Percentiles rank a stretch among this genome's conserved stretches.
phyloP scores from a whole-genome alignment of 2,888 invertebrate species.

The Mylabris sibirica region DNA sequence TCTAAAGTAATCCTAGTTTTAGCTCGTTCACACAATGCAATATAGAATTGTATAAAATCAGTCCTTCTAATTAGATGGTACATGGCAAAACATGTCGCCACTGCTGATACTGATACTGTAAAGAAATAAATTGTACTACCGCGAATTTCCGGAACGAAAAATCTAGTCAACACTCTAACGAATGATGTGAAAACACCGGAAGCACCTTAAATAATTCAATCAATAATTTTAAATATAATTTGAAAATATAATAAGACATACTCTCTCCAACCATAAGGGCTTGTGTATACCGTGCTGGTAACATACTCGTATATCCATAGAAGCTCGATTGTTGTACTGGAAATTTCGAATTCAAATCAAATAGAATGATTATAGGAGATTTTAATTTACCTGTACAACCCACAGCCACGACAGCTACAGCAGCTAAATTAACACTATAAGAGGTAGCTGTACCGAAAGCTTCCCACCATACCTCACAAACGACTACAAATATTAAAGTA shows the following conservation, averaged over 20 bases:
- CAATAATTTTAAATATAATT: too few relatives aligned
- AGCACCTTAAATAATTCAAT: slow-evolving; percentile 68
- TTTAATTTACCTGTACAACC: slow-evolving; percentile 76
- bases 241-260: slow-evolving; percentile 56
- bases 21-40: slow-evolving; percentile 76
- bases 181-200: slow-evolving; percentile 88
- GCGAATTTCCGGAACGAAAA: slow-evolving; percentile 76
- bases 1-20: slow-evolving; percentile 81
- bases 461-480: slow-evolving; percentile 88
- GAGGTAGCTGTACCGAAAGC: slow-evolving; percentile 80
- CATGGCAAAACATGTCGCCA: slow-evolving; percentile 78
- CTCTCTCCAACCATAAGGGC: slow-evolving; percentile 96
- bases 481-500: slow-evolving; percentile 82
- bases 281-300: slow-evolving; percentile 89
- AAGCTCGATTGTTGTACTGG: slow-evolving; percentile 91
- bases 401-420: slow-evolving; percentile 84
- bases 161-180: slow-evolving; percentile 85
- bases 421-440: slow-evolving; percentile 83
- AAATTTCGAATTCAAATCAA: slow-evolving; percentile 36
- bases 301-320: slow-evolving; percentile 92
- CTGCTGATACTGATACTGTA: slow-evolving; percentile 77
- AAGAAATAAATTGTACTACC: slow-evolving; percentile 90
- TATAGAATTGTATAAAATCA: slow-evolving; percentile 84
- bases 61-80: slow-evolving; percentile 81
- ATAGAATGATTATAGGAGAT: background rate